These are phyloP conservation scores for Spinus olivaceus DNA, from an alignment of 2,797 vertebrate species.

Conservation along the genomic window DNA sequence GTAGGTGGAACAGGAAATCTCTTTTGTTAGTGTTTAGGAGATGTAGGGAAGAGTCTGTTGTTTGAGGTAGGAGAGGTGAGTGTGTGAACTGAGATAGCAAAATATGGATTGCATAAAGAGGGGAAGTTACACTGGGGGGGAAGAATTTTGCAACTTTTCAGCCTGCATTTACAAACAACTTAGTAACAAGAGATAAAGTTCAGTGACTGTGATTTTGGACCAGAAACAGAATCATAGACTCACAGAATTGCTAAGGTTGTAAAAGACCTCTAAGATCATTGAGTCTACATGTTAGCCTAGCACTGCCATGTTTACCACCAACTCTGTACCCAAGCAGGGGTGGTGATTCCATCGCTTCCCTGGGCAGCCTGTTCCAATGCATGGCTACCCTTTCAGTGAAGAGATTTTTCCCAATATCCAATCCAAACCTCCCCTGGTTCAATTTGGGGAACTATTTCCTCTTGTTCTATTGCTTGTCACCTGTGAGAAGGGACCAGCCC, in stretches of 20 bases:
- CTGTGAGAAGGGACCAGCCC: neutral
- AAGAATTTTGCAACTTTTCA: neutral
- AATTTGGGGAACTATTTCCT: neutral
- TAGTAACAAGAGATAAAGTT: neutral
- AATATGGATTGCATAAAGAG: neutral
- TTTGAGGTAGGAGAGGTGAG: neutral
- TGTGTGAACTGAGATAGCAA: neutral
- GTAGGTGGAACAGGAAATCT: neutral
- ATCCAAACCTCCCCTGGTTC: neutral
- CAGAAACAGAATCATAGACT: neutral
- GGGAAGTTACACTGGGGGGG: neutral
- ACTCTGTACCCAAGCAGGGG: neutral
- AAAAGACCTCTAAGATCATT: neutral
- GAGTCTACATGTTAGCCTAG: neutral
- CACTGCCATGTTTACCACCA: neutral
- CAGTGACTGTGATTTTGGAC: neutral
- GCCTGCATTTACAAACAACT: neutral
- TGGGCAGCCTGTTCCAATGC: neutral
- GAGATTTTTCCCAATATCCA: neutral
- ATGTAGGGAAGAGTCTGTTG: neutral
- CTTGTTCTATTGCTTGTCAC: neutral
- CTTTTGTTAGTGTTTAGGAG: neutral
- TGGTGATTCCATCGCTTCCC: neutral
- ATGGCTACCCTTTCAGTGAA: neutral
- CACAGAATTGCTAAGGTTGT: neutral